phyloP scores from a whole-genome alignment of 2,113 vertebrate species.

The Varanus komodoensis region DNA sequence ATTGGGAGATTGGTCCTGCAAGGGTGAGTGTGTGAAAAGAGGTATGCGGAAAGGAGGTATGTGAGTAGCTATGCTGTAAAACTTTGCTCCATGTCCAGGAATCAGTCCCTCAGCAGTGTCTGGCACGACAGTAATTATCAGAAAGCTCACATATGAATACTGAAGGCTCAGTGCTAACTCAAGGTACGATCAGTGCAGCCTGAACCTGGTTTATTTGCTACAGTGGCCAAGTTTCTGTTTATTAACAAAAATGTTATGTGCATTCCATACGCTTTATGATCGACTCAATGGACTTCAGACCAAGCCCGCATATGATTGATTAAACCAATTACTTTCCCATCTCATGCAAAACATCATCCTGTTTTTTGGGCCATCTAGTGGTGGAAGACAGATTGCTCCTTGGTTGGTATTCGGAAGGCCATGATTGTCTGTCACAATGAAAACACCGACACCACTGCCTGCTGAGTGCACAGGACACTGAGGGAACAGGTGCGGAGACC shows the following conservation, averaged over 20 bases:
- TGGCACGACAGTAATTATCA: not conserved
- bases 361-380: slow-evolving; percentile 49
- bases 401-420: slow-evolving; percentile 34
- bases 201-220: not conserved
- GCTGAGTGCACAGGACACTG: not conserved
- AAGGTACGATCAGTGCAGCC: not conserved
- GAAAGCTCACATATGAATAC: not conserved
- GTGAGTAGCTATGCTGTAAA: not conserved
- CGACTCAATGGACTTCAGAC: not conserved
- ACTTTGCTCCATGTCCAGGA: not conserved
- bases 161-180: not conserved
- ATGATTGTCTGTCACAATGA: slow-evolving; percentile 40
- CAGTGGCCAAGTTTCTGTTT: not conserved
- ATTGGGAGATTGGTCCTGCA: not conserved
- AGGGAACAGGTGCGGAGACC: not conserved
- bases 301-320: slow-evolving; percentile 24
- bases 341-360: slow-evolving; percentile 48
- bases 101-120: not conserved
- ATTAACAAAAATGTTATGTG: slow-evolving; percentile 11
- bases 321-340: slow-evolving; percentile 55
- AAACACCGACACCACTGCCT: slow-evolving; percentile 9
- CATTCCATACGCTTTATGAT: slow-evolving; percentile 19
- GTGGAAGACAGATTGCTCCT: slow-evolving; percentile 45
- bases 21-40: not conserved
- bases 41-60: not conserved